Conservation (phyloP, 2,797 vertebrate genomes). For the Lithobates pipiens region DNA sequence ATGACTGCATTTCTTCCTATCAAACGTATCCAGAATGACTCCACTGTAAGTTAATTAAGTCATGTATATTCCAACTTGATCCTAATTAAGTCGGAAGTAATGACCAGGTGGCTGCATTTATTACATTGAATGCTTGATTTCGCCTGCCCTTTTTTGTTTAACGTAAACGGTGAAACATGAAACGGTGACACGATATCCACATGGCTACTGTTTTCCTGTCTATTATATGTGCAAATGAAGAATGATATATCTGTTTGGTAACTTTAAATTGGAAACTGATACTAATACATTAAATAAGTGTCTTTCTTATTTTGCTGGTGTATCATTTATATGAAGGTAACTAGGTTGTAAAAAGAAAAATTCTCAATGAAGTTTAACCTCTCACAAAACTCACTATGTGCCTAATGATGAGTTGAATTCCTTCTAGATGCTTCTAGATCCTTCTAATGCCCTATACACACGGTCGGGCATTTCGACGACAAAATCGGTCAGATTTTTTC, state of each 20-base stretch:
- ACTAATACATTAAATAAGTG: neutral
- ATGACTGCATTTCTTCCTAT: neutral
- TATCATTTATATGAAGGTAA: too few species aligned
- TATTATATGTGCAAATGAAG: constrained; percentile 1
- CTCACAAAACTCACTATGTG: too few species aligned
- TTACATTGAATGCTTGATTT: neutral
- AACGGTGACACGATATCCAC: neutral
- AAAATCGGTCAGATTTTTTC: too few species aligned
- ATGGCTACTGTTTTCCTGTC: neutral
- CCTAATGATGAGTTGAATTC: too few species aligned
- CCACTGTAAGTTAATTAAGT: neutral
- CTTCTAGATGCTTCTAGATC: too few species aligned
- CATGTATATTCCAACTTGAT: constrained; percentile 9
- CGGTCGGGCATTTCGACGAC: too few species aligned
- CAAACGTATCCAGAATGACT: neutral
- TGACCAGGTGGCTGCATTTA: constrained; percentile 22
- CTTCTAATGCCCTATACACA: too few species aligned
- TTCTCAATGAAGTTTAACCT: too few species aligned
- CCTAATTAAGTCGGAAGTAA: neutral
- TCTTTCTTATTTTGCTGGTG: too few species aligned
- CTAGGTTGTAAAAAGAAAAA: too few species aligned
- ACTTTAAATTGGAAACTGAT: constrained; percentile 11
- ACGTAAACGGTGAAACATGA: constrained; percentile 22
- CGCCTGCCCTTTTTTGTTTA: neutral
- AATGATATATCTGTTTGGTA: neutral